phyloP scores from a whole-genome alignment of 2,113 vertebrate species.

The Hydrochoerus hydrochaeris region DNA sequence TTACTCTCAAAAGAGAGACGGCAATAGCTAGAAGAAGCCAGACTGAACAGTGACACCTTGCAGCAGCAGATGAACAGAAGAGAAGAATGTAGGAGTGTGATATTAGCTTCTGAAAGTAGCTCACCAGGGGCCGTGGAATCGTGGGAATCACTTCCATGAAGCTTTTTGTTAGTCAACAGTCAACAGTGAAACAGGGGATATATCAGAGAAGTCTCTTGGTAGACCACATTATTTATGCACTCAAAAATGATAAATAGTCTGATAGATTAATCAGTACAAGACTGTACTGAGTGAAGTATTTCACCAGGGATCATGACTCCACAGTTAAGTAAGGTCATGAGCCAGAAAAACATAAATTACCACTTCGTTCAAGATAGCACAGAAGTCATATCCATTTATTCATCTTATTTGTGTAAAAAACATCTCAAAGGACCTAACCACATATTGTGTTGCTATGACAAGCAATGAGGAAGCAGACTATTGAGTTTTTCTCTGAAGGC shows the following conservation, averaged over 20 bases:
- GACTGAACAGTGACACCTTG: background rate
- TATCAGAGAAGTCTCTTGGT: background rate
- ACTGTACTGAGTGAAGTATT: background rate
- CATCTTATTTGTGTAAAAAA: background rate
- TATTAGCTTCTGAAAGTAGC: background rate
- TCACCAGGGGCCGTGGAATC: background rate
- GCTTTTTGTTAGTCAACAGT: background rate
- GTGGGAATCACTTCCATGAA: background rate
- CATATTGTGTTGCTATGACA: background rate
- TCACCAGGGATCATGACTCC: background rate
- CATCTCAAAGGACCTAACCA: background rate
- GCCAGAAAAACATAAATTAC: slow-evolving; percentile 33
- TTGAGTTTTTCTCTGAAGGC: background rate
- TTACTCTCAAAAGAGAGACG: background rate
- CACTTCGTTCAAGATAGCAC: background rate
- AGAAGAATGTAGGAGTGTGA: background rate
- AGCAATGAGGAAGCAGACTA: background rate
- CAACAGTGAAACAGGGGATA: background rate
- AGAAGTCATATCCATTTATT: background rate
- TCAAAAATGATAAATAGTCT: background rate
- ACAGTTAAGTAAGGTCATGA: background rate
- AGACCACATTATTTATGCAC: background rate
- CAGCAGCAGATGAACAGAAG: background rate
- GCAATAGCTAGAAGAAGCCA: background rate
- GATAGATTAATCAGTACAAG: background rate